Base-by-base conservation (phyloP, 2,888 invertebrate genomes). In the Tuta absoluta region DNA sequence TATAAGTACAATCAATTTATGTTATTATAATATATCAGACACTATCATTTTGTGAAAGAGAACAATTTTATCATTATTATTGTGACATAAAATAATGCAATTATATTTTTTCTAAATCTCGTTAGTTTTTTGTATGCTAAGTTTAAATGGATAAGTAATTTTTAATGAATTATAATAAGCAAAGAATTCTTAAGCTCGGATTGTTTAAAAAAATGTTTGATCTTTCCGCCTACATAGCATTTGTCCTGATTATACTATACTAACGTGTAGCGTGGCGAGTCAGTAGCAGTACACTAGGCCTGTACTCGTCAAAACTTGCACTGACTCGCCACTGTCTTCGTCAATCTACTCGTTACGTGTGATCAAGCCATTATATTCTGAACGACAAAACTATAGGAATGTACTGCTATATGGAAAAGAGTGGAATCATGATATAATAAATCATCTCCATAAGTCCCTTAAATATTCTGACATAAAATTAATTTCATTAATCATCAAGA, bases 71-170 rank as follows among this genome's bases (percentile, higher is more conserved):
- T 65, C 10, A 33, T 33, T 33, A 33, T 33, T 33, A 64, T 67
- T 74, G 70, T 71, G 69, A 75, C 69, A 72, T 72, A 76, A 69
- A 70, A 71, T 74, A 84, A 88, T 87, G 86, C 89, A 87, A 88
- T 83, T 80, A 74, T 78, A 53, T 81, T 78, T 74, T 71, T 74
- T 77, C 80, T 83, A 78, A 87, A 88, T 89, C 88, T 89, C 87
- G 79, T 82, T 87, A 86, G 83, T 70, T 77, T 77, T n/a, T 28
- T 76, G 33, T 62, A 65, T 21, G 17, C 45, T 71, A 64, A 68
- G 61, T 63, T 33, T 8, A 33, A 33, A 33, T 63, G 63, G 63
- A 53, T 67, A 69, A 67, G 62, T 57, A 37, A 38, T n/a, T 57
- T 33, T 33, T 8, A 33, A 33, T 33, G 33, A 62, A 63, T 64